phyloP scores from a whole-genome alignment of 92 coral and sea anemone species.

The Scolanthus callimorphus region DNA sequence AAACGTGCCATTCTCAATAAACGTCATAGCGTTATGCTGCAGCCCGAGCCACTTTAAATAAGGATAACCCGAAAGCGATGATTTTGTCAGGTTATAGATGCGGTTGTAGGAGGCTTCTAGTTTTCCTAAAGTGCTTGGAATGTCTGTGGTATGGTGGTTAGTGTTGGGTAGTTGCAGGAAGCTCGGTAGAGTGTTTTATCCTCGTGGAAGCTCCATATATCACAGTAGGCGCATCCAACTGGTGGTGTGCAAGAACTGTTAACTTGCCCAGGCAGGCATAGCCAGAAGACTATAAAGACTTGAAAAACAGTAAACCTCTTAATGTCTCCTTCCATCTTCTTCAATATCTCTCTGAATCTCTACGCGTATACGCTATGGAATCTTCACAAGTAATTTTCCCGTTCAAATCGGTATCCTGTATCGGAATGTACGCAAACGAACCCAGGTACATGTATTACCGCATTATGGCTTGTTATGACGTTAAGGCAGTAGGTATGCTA shows the following conservation, averaged over 20 bases:
- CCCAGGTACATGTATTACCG: too few species aligned
- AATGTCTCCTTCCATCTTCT: too few species aligned
- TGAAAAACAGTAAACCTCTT: too few species aligned
- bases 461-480: too few species aligned
- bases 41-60: conserved; percentile 6
- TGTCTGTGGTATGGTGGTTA: conserved; percentile 20
- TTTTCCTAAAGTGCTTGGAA: conserved; percentile 20
- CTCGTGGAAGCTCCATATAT: neutral
- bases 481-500: too few species aligned
- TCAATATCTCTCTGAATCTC: too few species aligned
- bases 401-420: too few species aligned
- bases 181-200: conserved; percentile 3
- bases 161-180: neutral
- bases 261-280: too few species aligned
- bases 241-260: conserved; percentile 5
- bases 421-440: too few species aligned
- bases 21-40: conserved; percentile 7
- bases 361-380: too few species aligned
- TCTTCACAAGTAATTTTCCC: too few species aligned
- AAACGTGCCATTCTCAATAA: conserved; percentile 12
- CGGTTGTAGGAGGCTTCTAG: conserved; percentile 10
- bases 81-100: conserved; percentile 10
- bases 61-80: conserved; percentile 11
- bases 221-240: conserved; percentile 1
- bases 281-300: too few species aligned